phyloP scores from a whole-genome alignment of 2,113 vertebrate genomes.

The pig (Sus scrofa) region DNA sequence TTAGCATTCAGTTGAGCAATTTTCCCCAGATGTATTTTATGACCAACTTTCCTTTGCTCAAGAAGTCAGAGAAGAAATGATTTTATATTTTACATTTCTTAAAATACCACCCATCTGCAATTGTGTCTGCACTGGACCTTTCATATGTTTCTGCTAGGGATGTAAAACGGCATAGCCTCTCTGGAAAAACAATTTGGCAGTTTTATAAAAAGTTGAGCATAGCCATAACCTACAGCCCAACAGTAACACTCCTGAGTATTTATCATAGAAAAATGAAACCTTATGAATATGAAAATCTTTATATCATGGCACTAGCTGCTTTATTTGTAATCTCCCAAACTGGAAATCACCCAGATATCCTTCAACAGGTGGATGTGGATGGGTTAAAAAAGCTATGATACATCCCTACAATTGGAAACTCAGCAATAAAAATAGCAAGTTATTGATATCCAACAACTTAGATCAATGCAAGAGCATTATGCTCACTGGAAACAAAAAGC shows the following conservation, averaged over 20 bases:
- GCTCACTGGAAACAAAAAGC: not conserved
- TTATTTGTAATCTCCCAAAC: conserved; percentile 11
- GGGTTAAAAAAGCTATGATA: not conserved
- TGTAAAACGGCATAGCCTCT: not conserved
- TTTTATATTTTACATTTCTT: conserved; percentile 35
- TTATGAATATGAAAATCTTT: not conserved
- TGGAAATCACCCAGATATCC: not conserved
- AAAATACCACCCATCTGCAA: not conserved
- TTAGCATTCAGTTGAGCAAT: not conserved
- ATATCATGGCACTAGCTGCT: not conserved
- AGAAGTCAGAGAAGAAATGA: not conserved
- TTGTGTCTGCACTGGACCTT: not conserved
- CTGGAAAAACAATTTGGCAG: conserved; percentile 1
- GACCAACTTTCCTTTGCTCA: not conserved
- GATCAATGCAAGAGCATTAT: not conserved
- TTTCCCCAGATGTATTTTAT: conserved; percentile 40
- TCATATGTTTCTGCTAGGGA: not conserved
- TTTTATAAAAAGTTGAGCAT: conserved; percentile 36
- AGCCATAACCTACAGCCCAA: not conserved
- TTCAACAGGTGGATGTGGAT: not conserved
- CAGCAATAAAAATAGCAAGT: not conserved
- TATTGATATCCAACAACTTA: not conserved
- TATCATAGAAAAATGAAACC: conserved; percentile 9
- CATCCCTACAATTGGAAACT: not conserved
- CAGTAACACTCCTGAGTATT: not conserved